These are phyloP conservation scores for Phortica variegata DNA, from an alignment of 1,140 invertebrate species.

Conservation along the genomic window DNA sequence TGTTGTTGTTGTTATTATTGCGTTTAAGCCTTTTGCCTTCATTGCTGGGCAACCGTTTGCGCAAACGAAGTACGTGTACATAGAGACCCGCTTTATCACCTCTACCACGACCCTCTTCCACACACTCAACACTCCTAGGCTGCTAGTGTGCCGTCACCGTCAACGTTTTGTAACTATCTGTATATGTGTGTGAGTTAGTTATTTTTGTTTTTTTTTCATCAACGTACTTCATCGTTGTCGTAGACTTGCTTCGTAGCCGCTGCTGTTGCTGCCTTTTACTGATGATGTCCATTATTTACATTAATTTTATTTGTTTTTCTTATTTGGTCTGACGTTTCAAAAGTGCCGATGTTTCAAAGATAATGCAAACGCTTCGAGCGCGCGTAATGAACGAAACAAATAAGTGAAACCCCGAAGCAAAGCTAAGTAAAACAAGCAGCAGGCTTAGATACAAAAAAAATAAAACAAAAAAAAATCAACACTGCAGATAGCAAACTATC, in stretches of 20 bases:
- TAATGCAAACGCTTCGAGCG: constrained; percentile 46
- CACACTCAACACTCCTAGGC: too few species aligned
- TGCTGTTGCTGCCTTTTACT: constrained; percentile 24
- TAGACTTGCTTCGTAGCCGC: constrained; percentile 27
- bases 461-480: constrained; percentile 13
- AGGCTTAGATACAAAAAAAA: too few species aligned
- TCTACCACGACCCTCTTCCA: too few species aligned
- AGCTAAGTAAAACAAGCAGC: too few species aligned
- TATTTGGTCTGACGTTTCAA: constrained; percentile 53
- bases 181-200: too few species aligned
- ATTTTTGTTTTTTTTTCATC: background rate
- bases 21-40: constrained; percentile 47
- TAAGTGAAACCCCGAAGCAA: too few species aligned
- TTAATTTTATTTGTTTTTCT: constrained; percentile 54
- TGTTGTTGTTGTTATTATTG: constrained; percentile 9
- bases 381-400: too few species aligned
- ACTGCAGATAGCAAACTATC: too few species aligned
- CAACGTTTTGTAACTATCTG: too few species aligned
- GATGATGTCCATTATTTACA: constrained; percentile 55
- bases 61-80: constrained; percentile 28
- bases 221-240: constrained; percentile 24
- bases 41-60: constrained; percentile 44
- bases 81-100: too few species aligned
- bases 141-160: too few species aligned
- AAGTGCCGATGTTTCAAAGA: constrained; percentile 54